A percentile compares a stretch with the other conserved stretches of the same genome.
Evolutionary conservation across 2,888 invertebrate species (phyloP).

Genomic region (Ornithoptera priamus): DNA sequence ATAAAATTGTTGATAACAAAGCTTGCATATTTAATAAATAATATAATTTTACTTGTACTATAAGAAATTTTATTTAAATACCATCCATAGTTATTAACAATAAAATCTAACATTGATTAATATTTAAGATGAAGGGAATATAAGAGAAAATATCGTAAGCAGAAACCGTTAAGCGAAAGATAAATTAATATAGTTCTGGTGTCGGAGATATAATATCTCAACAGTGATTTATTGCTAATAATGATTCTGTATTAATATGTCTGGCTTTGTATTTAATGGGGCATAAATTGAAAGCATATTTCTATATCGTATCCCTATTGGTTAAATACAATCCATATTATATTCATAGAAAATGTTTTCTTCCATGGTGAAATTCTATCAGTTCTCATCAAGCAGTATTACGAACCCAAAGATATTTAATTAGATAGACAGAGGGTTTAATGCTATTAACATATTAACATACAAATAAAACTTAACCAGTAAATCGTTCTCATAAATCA

Average conservation of each 20-base stretch:
- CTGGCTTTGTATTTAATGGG: conserved; percentile 52
- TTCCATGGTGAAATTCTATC: too few relatives aligned
- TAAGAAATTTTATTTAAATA: not conserved
- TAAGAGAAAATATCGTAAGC: conserved; percentile 3
- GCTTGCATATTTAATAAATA: too few relatives aligned
- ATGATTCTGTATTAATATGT: conserved; percentile 59
- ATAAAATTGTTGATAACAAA: too few relatives aligned
- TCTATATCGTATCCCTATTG: conserved; percentile 39
- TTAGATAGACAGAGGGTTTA: too few relatives aligned
- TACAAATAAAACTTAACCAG: too few relatives aligned
- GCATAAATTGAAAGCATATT: conserved; percentile 45
- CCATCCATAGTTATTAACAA: not conserved
- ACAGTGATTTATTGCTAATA: conserved; percentile 62
- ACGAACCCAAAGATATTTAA: too few relatives aligned
- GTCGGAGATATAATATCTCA: conserved; percentile 36
- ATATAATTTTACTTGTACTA: too few relatives aligned
- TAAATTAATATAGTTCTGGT: conserved; percentile 22
- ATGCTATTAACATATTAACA: too few relatives aligned
- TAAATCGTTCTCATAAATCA: too few relatives aligned
- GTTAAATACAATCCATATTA: conserved; percentile 21
- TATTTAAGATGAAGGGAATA: not conserved
- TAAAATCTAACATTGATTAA: not conserved
- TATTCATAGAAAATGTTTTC: conserved; percentile 1
- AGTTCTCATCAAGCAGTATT: too few relatives aligned
- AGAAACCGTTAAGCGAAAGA: conserved; percentile 22